Percentiles rank a stretch among this genome's conserved stretches.
Evolutionary conservation across 1,140 invertebrate genomes (phyloP).

Genomic region (Ooceraea biroi): DNA sequence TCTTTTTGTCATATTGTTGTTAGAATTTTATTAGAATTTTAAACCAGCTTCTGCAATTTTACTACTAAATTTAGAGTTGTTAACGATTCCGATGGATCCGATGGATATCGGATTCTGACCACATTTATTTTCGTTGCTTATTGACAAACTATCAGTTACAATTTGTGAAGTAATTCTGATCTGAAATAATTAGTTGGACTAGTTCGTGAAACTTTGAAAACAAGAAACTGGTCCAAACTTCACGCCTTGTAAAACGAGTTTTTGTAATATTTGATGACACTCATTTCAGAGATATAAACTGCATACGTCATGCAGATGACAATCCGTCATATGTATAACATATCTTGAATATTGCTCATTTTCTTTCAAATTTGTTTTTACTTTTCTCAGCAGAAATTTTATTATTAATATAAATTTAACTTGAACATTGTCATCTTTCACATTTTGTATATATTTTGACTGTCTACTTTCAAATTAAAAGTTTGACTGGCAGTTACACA

Average conservation of each 20-base stretch:
- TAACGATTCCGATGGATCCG: too few species aligned
- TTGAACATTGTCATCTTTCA: background rate
- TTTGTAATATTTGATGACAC: too few species aligned
- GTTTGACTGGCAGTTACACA: too few species aligned
- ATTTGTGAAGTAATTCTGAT: background rate
- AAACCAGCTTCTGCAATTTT: conserved; percentile 27
- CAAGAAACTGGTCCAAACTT: conserved; percentile 26
- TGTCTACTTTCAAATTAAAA: background rate
- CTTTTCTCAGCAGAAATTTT: background rate
- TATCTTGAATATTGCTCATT: background rate
- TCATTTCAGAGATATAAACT: conserved; percentile 45
- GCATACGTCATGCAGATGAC: conserved; percentile 25
- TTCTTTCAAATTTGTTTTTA: background rate
- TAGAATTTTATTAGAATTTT: too few species aligned
- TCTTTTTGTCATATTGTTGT: too few species aligned
- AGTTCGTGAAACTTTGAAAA: conserved; percentile 27
- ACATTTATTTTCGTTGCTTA: background rate
- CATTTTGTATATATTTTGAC: background rate
- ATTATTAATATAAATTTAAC: too few species aligned
- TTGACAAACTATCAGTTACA: background rate
- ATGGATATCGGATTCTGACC: background rate
- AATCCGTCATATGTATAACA: conserved; percentile 11
- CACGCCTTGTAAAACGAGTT: conserved; percentile 32
- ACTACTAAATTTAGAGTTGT: background rate
- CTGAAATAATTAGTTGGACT: conserved; percentile 28